phyloP scores from a whole-genome alignment of 2,113 vertebrate species.

The Conger conger region DNA sequence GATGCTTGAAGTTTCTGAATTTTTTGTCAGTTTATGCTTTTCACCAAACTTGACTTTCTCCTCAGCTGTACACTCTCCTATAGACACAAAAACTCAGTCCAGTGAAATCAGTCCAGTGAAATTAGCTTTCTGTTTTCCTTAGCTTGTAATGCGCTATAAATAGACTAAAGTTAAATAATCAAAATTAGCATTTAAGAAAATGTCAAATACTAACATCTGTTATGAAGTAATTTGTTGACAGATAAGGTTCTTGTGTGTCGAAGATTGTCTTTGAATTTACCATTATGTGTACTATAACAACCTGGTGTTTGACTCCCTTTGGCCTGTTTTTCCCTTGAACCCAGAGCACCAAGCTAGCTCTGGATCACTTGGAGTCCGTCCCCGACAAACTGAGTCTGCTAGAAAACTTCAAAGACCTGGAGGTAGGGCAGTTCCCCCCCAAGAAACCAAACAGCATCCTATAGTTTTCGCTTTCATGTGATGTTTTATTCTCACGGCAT shows the following conservation, averaged over 20 bases:
- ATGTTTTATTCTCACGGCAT: too few species aligned
- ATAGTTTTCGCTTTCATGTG: not conserved
- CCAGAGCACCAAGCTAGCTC: conserved; percentile 81
- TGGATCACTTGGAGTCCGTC: conserved; percentile 87
- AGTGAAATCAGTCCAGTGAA: too few species aligned
- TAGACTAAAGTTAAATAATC: too few species aligned
- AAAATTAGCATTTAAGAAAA: not conserved
- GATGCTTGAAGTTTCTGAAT: not conserved
- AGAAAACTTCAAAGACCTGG: conserved; percentile 78
- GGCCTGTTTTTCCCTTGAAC: conserved; percentile 25
- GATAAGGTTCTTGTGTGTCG: not conserved
- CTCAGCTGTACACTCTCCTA: not conserved
- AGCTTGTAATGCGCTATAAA: too few species aligned
- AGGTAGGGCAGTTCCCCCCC: conserved; percentile 63
- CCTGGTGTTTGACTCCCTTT: not conserved
- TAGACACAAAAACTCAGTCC: not conserved
- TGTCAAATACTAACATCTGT: not conserved
- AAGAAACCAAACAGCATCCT: not conserved
- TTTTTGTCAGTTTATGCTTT: not conserved
- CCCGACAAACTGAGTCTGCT: conserved; percentile 83
- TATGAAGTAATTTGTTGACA: not conserved
- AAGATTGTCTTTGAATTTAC: not conserved
- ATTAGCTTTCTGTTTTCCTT: too few species aligned
- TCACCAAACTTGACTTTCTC: not conserved
- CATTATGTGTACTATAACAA: too few species aligned